Evolutionary conservation across 2,888 invertebrate species (phyloP), one percentile per base, ranked within the genome.

Genomic region (Strigamia maritima): DNA sequence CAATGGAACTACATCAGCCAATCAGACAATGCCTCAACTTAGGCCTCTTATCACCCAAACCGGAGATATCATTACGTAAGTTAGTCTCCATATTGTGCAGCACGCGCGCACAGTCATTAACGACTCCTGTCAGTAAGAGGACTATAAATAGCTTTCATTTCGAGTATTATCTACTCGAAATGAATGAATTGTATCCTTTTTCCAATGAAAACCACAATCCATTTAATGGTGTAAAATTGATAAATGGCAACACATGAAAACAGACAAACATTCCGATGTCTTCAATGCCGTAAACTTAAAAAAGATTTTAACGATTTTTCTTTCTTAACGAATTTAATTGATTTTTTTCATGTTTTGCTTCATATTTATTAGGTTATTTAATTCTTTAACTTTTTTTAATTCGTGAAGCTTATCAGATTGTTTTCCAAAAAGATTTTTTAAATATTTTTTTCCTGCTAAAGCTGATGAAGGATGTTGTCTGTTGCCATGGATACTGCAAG

Each of bases 51-150:
- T 49, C 49, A 49, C 77, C 77, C 77, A 77, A 49, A 49, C 77
- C 24, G 49, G 49, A 24, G 77, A 77, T 49, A 49, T 49, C 49
- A 77, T 77, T 44, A 77, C 77, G 77, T 77, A 49, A 77, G 77
- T 77, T 35, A 75, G 35, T 40, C 35, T 14, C 38, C 40, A 40
- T 75, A 0, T 75, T 19, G 40, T n/a, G 28, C 70, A 70, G 24
- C 70, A 26, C 70, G 70, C 70, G 70, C 28, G 70, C 26, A 70
- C 26, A 28, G 70, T 70, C 70, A 70, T 70, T 70, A 70, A 70
- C 70, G 26, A 70, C 24, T 70, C 26, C 26, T 26, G 70, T 54
- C 54, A 19, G 54, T 19, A 54, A 54, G 19, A 8, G 44, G 54
- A 54, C 70, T 70, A 70, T 70, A 70, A 70, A 70, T 70, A 70